Evolutionary conservation across 2,113 vertebrate species (phyloP).

Genomic region (Aix galericulata): DNA sequence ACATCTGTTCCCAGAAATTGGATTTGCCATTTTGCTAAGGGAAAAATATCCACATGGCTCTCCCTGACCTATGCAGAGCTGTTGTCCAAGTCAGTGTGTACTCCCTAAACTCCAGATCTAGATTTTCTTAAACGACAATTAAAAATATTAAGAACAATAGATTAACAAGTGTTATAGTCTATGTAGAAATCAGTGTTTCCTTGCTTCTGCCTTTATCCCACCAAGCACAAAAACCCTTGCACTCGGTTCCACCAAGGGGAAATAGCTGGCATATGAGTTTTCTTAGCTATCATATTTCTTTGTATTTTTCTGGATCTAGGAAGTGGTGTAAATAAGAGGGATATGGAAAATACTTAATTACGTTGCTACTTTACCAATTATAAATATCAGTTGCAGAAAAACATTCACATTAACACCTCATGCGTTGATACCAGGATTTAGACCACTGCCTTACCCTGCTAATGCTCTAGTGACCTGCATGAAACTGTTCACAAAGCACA

Average conservation of each 20-base stretch:
- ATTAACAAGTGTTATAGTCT: background rate
- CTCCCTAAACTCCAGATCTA: background rate
- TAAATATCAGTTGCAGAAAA: background rate
- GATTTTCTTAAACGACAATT: background rate
- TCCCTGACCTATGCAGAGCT: background rate
- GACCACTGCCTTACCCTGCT: background rate
- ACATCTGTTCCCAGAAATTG: background rate
- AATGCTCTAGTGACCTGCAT: background rate
- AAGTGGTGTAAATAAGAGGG: background rate
- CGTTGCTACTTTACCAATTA: background rate
- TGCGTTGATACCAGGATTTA: background rate
- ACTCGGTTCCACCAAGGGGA: background rate
- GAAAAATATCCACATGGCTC: background rate
- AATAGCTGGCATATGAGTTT: background rate
- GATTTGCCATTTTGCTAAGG: background rate
- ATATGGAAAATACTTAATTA: background rate
- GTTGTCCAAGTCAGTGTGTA: background rate
- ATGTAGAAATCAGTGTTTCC: background rate
- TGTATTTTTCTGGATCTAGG: background rate
- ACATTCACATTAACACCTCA: background rate
- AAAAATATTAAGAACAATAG: background rate
- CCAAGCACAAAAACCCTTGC: background rate
- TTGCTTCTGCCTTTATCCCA: background rate
- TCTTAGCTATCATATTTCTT: background rate
- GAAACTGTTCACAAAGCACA: background rate